A percentile compares a stretch with the other conserved stretches of the same genome.
phyloP scores from a whole-genome alignment of 2,888 invertebrate species.

The Ptychoptera albimana region DNA sequence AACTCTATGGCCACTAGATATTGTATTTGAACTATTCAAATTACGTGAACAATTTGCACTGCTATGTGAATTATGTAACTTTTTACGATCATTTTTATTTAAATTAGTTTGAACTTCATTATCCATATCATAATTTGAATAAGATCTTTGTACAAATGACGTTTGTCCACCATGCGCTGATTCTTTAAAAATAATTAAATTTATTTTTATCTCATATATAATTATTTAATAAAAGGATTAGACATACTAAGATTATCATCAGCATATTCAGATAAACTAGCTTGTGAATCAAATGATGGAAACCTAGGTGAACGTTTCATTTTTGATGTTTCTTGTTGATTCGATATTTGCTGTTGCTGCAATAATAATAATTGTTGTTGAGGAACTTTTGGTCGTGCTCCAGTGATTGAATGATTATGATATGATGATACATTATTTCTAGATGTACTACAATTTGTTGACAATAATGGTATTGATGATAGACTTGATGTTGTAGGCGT shows the following conservation, averaged over 20 bases:
- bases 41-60: conserved; percentile 2
- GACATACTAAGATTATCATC: conserved; percentile 10
- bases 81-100: background rate
- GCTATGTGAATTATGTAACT: background rate
- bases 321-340: conserved; percentile 17
- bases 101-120: background rate
- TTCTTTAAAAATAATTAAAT: background rate
- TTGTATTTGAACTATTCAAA: conserved; percentile 7
- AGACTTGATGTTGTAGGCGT: background rate
- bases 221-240: conserved; percentile 1
- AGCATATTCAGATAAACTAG: conserved; percentile 28
- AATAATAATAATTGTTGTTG: conserved; percentile 16
- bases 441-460: background rate
- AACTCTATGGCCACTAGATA: conserved; percentile 7
- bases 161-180: background rate
- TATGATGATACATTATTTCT: conserved; percentile 6
- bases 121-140: conserved; percentile 28
- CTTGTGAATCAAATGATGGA: conserved; percentile 31
- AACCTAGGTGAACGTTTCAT: conserved; percentile 31
- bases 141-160: conserved; percentile 25
- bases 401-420: conserved; percentile 33
- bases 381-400: conserved; percentile 61
- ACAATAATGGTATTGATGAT: conserved; percentile 1
- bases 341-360: conserved; percentile 5
- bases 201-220: background rate